Percentiles rank a stretch among this genome's conserved stretches.
Evolutionary conservation across 2,113 vertebrate genomes (phyloP).

Genomic region (Eudyptes chrysolophus): DNA sequence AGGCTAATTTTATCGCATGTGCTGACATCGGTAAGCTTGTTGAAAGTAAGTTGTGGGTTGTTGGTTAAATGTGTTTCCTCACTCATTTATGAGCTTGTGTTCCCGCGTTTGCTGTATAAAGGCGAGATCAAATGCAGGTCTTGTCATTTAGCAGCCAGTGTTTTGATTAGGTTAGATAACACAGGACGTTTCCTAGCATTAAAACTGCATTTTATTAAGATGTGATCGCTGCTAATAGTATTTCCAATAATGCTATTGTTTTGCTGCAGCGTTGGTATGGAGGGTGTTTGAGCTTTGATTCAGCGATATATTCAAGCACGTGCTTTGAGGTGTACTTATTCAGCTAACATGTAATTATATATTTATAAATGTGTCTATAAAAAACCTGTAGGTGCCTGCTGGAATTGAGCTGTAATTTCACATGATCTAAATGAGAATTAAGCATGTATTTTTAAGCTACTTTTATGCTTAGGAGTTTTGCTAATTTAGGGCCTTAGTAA

Average conservation of each 20-base stretch:
- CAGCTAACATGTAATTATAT: neutral
- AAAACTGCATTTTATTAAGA: neutral
- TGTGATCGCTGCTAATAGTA: neutral
- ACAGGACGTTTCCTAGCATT: neutral
- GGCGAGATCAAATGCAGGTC: neutral
- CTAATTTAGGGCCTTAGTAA: neutral
- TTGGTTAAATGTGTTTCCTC: neutral
- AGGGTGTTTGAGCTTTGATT: neutral
- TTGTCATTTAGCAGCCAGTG: neutral
- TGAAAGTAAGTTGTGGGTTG: constrained; percentile 8
- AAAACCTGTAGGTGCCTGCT: neutral
- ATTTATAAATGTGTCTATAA: neutral
- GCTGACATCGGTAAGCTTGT: constrained; percentile 15
- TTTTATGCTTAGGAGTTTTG: neutral
- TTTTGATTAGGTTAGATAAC: neutral
- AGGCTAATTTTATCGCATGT: neutral
- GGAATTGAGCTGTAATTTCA: constrained; percentile 15
- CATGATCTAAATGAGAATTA: neutral
- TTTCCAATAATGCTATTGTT: neutral
- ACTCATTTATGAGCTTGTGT: constrained; percentile 18
- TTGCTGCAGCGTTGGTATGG: neutral
- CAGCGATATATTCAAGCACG: neutral
- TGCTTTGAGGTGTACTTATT: neutral
- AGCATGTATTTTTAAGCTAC: neutral
- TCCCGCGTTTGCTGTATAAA: neutral